Conservation (phyloP, 2,797 vertebrate genomes). For the Petrocephalus schoutedeni region DNA sequence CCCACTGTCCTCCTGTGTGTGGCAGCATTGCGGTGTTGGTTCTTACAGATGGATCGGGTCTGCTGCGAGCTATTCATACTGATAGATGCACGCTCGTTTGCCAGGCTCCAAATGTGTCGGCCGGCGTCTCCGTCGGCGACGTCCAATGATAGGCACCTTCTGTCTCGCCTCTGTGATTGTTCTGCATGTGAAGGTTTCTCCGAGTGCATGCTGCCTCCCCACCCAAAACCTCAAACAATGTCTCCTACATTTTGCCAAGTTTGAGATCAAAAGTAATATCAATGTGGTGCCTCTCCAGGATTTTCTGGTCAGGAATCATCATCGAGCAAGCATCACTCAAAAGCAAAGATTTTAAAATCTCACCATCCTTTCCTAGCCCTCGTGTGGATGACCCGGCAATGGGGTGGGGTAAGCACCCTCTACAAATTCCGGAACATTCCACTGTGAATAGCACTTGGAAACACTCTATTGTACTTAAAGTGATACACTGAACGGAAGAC, state of each 20-base stretch:
- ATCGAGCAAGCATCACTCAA: neutral
- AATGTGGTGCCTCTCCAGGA: neutral
- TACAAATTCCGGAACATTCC: conserved; percentile 52
- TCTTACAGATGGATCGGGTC: conserved; percentile 43
- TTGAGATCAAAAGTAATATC: neutral
- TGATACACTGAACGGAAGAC: conserved; percentile 47
- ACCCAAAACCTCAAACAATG: neutral
- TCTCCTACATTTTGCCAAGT: neutral
- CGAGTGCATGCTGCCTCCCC: conserved; percentile 32
- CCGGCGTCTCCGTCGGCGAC: conserved; percentile 41
- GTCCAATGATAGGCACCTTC: conserved; percentile 39
- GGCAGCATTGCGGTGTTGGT: conserved; percentile 32
- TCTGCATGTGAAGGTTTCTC: conserved; percentile 35
- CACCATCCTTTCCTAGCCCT: conserved; percentile 49
- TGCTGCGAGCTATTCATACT: conserved; percentile 34
- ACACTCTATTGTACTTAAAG: conserved; percentile 60
- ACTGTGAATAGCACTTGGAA: conserved; percentile 52
- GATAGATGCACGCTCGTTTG: conserved; percentile 43
- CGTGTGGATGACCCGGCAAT: conserved; percentile 58
- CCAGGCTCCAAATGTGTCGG: conserved; percentile 33
- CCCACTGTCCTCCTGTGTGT: conserved; percentile 27
- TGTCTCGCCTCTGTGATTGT: conserved; percentile 36
- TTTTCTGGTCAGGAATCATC: neutral
- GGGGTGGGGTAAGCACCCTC: conserved; percentile 57
- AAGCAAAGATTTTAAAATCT: conserved; percentile 18